Conservation (phyloP, 2,797 vertebrate genomes). For the Acrossocheilus wenchowensis region DNA sequence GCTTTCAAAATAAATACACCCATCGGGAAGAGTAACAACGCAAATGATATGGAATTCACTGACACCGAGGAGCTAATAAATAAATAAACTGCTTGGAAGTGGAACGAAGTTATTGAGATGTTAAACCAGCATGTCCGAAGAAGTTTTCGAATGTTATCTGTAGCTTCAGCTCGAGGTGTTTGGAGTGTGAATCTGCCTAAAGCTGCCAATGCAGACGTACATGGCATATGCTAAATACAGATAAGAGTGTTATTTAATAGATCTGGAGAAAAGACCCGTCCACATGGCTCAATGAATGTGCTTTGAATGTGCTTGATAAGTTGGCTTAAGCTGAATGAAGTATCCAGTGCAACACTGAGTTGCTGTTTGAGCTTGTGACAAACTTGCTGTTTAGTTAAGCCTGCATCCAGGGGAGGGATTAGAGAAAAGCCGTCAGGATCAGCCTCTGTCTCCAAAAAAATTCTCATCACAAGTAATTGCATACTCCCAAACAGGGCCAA, state of each 20-base stretch:
- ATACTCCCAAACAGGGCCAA: conserved; percentile 54
- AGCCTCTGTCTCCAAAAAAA: conserved; percentile 79
- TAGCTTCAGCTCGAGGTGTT: conserved; percentile 82
- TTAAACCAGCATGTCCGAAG: conserved; percentile 78
- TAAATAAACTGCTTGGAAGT: conserved; percentile 71
- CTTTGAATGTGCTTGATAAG: conserved; percentile 87
- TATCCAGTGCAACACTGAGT: conserved; percentile 80
- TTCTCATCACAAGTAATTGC: conserved; percentile 79
- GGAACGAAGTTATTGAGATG: conserved; percentile 79
- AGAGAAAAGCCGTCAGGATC: conserved; percentile 83
- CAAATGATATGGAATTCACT: conserved; percentile 67
- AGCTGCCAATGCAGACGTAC: conserved; percentile 82
- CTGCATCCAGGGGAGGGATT: conserved; percentile 82
- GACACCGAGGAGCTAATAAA: conserved; percentile 70
- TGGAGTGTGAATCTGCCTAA: conserved; percentile 82
- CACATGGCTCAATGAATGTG: conserved; percentile 82
- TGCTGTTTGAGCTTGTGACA: conserved; percentile 81
- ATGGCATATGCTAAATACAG: conserved; percentile 86
- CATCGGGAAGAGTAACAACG: conserved; percentile 58
- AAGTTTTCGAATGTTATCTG: conserved; percentile 84
- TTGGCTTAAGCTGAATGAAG: conserved; percentile 86
- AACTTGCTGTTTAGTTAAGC: conserved; percentile 82
- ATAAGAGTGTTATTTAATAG: conserved; percentile 86
- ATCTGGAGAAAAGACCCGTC: conserved; percentile 82
- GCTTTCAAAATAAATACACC: conserved; percentile 52